These are phyloP conservation scores for Dufourea novaeangliae DNA, from an alignment of 1,140 invertebrate species.

Conservation along the genomic window DNA sequence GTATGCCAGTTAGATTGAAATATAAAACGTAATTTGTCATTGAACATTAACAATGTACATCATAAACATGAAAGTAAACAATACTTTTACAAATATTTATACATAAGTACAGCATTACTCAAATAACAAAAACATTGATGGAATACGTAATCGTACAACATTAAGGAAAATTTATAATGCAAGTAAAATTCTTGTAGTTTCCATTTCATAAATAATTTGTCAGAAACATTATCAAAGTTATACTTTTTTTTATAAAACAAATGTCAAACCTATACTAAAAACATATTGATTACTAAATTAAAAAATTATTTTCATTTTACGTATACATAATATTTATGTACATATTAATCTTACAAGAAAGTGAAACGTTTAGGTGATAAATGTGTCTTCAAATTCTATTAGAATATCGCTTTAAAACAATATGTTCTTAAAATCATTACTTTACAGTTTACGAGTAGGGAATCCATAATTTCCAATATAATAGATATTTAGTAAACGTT, in stretches of 20 bases:
- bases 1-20: conserved; percentile 32
- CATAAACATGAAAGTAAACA: conserved; percentile 53
- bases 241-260: conserved; percentile 39
- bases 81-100: conserved; percentile 53
- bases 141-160: conserved; percentile 40
- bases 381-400: conserved; percentile 1
- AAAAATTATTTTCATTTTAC: background rate
- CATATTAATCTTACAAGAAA: conserved; percentile 3
- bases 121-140: conserved; percentile 12
- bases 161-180: conserved; percentile 30
- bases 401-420: conserved; percentile 2
- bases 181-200: conserved; percentile 12
- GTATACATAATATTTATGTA: background rate
- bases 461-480: background rate
- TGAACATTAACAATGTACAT: conserved; percentile 45
- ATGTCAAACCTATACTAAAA: conserved; percentile 15
- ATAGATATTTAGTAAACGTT: background rate
- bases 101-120: conserved; percentile 45
- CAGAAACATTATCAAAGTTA: conserved; percentile 10
- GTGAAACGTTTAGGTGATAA: background rate
- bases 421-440: conserved; percentile 26
- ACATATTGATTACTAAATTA: conserved; percentile 2
- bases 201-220: conserved; percentile 6
- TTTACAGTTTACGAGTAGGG: background rate
- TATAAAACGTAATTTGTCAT: conserved; percentile 36